A percentile compares a stretch with the other conserved stretches of the same genome.
Conservation (phyloP, 2,113 vertebrate genomes). For the Anoura caudifer region DNA sequence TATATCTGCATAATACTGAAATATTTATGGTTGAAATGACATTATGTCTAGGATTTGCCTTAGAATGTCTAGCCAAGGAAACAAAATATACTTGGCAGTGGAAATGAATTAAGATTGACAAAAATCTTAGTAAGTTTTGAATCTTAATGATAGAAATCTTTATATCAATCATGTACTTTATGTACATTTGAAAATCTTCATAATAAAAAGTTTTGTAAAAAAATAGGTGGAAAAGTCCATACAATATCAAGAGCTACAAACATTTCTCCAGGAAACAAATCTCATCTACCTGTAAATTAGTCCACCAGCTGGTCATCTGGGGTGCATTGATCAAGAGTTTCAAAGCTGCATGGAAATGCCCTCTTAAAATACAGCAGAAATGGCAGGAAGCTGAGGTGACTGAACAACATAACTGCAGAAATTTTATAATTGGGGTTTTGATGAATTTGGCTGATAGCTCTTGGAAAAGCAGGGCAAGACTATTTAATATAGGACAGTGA, state of each 20-base stretch:
- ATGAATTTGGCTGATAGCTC: background rate
- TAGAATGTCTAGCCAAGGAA: background rate
- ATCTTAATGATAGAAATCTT: background rate
- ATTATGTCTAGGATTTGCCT: constrained; percentile 27
- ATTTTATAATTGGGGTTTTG: background rate
- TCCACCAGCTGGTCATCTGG: background rate
- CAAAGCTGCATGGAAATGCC: background rate
- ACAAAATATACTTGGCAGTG: background rate
- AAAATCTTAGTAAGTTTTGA: background rate
- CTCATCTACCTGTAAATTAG: background rate
- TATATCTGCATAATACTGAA: constrained; percentile 38
- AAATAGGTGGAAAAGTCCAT: constrained; percentile 36
- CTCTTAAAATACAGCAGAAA: background rate
- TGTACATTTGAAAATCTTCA: background rate
- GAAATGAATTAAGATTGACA: background rate
- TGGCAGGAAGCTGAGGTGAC: background rate
- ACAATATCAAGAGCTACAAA: background rate
- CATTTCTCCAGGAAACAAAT: constrained; percentile 42
- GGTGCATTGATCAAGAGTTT: background rate
- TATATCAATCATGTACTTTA: background rate
- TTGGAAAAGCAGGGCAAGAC: background rate
- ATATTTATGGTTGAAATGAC: background rate
- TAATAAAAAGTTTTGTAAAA: background rate
- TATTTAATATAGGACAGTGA: background rate
- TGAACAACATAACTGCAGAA: background rate